These are phyloP conservation scores for Branchipolynoe longqiensis DNA, from an alignment of 2,888 invertebrate genomes.

Conservation along the genomic window DNA sequence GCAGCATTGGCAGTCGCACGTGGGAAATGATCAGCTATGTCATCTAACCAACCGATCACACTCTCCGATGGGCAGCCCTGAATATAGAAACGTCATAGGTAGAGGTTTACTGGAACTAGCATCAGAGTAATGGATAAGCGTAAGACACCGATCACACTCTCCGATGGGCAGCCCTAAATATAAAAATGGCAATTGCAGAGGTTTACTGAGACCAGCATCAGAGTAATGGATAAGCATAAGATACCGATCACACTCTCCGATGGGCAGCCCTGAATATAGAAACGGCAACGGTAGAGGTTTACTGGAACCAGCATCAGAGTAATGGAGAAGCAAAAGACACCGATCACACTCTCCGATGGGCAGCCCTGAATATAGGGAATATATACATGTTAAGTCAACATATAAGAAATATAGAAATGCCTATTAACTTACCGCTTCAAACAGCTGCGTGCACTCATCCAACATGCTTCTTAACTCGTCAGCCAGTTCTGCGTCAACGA, in stretches of 20 bases:
- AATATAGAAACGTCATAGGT: neutral
- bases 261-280: slow-evolving; percentile 74
- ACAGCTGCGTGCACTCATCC: slow-evolving; percentile 73
- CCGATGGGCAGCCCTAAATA: slow-evolving; percentile 74
- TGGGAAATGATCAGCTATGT: slow-evolving; percentile 71
- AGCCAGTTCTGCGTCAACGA: neutral
- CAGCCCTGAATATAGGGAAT: slow-evolving; percentile 74
- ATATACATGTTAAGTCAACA: too few species aligned
- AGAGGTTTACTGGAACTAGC: neutral
- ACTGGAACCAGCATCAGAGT: neutral
- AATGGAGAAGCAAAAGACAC: too few species aligned
- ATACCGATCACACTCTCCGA: slow-evolving; percentile 69
- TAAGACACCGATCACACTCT: slow-evolving; percentile 69
- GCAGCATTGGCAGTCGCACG: slow-evolving; percentile 68
- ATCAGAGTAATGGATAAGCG: too few species aligned
- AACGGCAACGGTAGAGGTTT: too few species aligned
- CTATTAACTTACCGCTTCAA: slow-evolving; percentile 73
- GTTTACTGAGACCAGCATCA: neutral
- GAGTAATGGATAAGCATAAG: too few species aligned
- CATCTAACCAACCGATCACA: slow-evolving; percentile 72
- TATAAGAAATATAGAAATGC: too few species aligned
- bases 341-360: slow-evolving; percentile 70
- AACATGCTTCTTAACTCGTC: slow-evolving; percentile 66
- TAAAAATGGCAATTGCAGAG: too few species aligned
- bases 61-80: slow-evolving; percentile 76